Percentiles rank a stretch among this genome's conserved stretches.
phyloP scores from a whole-genome alignment of 2,113 vertebrate species.

The Podarcis raffonei region DNA sequence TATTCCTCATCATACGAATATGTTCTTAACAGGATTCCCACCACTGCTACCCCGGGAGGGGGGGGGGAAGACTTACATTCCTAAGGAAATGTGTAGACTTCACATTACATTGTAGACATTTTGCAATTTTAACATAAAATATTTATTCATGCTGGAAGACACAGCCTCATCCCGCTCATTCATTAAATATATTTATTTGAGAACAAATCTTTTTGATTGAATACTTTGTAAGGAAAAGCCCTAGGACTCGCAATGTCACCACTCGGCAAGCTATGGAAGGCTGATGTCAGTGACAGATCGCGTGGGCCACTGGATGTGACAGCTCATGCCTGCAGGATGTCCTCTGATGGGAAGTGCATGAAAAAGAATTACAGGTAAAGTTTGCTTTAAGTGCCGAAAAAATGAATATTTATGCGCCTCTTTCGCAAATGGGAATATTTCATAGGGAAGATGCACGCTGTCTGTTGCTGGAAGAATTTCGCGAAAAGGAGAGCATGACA shows the following conservation, averaged over 20 bases:
- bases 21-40: not conserved
- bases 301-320: conserved; percentile 17
- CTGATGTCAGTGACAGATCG: conserved; percentile 34
- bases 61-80: not conserved
- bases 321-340: conserved; percentile 31
- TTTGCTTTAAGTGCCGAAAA: conserved; percentile 32
- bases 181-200: conserved; percentile 42
- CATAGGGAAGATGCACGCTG: not conserved
- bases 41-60: not conserved
- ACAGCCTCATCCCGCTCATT: conserved; percentile 23
- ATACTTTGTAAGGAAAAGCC: conserved; percentile 31
- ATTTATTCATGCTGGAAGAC: conserved; percentile 39
- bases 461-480: not conserved
- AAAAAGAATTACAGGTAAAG: conserved; percentile 43
- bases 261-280: not conserved
- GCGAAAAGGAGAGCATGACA: not conserved
- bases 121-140: conserved; percentile 39
- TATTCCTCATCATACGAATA: not conserved
- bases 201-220: conserved; percentile 36
- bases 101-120: conserved; percentile 18
- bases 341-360: conserved; percentile 27
- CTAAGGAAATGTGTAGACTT: conserved; percentile 1
- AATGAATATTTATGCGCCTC: conserved; percentile 36
- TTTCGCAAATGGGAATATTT: conserved; percentile 31
- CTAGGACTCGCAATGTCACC: conserved; percentile 29